Base-by-base conservation (phyloP, 2,113 vertebrate genomes). In the Seriola quinqueradiata region DNA sequence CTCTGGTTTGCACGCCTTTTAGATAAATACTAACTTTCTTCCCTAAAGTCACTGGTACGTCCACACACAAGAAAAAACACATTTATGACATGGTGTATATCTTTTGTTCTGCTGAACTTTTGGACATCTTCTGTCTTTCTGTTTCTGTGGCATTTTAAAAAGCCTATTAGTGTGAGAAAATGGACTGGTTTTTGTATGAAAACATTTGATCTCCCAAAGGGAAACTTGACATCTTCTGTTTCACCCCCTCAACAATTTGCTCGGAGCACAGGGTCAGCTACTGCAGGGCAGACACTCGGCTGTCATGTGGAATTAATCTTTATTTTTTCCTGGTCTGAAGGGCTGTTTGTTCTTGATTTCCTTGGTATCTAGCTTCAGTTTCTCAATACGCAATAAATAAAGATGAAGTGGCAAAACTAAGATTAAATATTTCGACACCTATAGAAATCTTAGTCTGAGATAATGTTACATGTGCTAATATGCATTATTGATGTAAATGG, bases 231-330 rank as follows among this genome's bases (percentile, higher is more conserved):
- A 73, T 77, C 64, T 76, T 82, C 32, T 42, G 44, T 80, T 83
- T 69, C 16, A 55, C 44, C 63, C 59, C 17, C 3, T 50, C 13
- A 65, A 64, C 71, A 65, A 86, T 87, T 82, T 87, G 59, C 61
- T 58, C 17, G 25, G 66, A 67, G 69, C 77, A 75, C n/a, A 70
- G 42, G 83, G 90, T 92, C 89, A 88, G 82, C 77, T 86, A 84
- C 88, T 82, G 79, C 85, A 21, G 81, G 77, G 79, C 86, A 87
- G 54, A 89, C 57, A 79, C 63, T 75, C 42, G 14, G 70, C 57
- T 77, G 63, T 91, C 89, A 92, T 86, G 48, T 87, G 86, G 90
- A 21, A 91, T 58, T 90, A 61, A 90, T 57, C n/a, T 57, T 87
- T 42, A 63, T 48, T 34, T 23, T 59, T 75, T 82, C 80, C 64